Evolutionary conservation across 1,140 invertebrate genomes (phyloP).

Genomic region (Hylaeus anthracinus): DNA sequence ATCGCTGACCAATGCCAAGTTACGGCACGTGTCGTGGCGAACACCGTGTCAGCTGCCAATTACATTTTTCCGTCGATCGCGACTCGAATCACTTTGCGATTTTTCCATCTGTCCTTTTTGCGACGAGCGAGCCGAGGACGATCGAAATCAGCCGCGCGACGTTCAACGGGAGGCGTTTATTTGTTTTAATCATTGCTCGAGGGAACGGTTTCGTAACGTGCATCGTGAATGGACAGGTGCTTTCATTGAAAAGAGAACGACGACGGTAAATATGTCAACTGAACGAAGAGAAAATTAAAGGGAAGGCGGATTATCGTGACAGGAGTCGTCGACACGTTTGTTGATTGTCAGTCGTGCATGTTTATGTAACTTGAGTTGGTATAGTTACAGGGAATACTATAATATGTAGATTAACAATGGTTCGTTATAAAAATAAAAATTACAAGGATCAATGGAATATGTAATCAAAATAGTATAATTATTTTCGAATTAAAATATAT

Average conservation of each 20-base stretch:
- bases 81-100: not conserved
- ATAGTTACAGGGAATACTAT: too few species aligned
- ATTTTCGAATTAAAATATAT: too few species aligned
- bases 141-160: not conserved
- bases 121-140: not conserved
- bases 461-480: too few species aligned
- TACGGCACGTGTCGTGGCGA: constrained; percentile 31
- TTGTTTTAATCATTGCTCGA: constrained; percentile 16
- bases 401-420: too few species aligned
- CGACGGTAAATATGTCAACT: not conserved
- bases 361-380: too few species aligned
- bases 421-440: too few species aligned
- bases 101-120: not conserved
- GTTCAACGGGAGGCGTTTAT: not conserved
- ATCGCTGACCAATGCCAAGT: constrained; percentile 26
- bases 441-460: too few species aligned
- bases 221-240: not conserved
- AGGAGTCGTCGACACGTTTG: too few species aligned
- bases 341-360: too few species aligned
- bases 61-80: constrained; percentile 8
- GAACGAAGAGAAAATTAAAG: not conserved
- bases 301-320: not conserved
- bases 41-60: not conserved
- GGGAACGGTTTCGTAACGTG: not conserved
- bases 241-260: not conserved